A percentile compares a stretch with the other conserved stretches of the same genome.
phyloP scores from a whole-genome alignment of 2,888 invertebrate species.

The Lycaena phlaeas region DNA sequence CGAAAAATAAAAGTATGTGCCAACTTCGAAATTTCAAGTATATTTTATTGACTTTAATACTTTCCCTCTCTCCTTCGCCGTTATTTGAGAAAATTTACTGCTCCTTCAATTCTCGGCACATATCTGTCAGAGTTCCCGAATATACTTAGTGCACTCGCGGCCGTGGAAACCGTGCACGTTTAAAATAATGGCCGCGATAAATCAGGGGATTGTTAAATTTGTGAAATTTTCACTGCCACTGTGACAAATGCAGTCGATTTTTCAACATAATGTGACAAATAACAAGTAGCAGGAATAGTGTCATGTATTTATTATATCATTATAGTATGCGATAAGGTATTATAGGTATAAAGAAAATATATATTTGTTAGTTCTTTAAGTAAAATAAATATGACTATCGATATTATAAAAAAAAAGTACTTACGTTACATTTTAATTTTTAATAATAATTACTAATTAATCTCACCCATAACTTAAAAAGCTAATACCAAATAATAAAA shows the following conservation, averaged over 20 bases:
- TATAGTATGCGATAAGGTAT: no score
- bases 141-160: conserved; percentile 11
- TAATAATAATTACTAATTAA: no score
- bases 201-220: conserved; percentile 7
- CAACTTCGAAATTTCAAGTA: not conserved
- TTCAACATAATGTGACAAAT: conserved; percentile 4
- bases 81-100: conserved; percentile 4
- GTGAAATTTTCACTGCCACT: not conserved
- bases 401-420: no score
- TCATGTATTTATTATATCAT: no score
- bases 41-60: conserved; percentile 2
- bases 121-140: conserved; percentile 5
- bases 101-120: conserved; percentile 1
- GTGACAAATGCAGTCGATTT: conserved; percentile 2
- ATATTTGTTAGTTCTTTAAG: no score
- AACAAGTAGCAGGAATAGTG: not conserved
- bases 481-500: no score
- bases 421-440: no score
- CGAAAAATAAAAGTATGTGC: no score
- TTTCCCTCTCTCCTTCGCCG: not conserved
- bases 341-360: no score
- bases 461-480: no score
- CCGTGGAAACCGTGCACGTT: conserved; percentile 10
- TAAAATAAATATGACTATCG: no score
- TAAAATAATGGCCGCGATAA: conserved; percentile 10